Evolutionary conservation across 2,888 invertebrate species (phyloP).

Genomic region (Chorisops tibialis): DNA sequence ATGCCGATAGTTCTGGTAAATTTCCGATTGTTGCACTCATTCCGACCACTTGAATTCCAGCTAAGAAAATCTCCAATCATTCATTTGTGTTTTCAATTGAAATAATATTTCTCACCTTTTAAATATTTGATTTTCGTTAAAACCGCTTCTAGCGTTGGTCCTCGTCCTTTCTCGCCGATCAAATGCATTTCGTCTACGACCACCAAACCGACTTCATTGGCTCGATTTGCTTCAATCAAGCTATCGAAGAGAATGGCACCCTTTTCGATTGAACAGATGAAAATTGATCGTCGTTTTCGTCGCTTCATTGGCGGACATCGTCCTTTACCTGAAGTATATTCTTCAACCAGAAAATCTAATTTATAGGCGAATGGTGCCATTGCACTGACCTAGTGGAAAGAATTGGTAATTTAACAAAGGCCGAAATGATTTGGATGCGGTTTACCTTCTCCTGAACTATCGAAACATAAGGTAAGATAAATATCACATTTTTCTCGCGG

Average conservation of each 20-base stretch:
- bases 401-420: slow-evolving; percentile 8
- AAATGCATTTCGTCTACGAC: slow-evolving; percentile 92
- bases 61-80: slow-evolving; percentile 43
- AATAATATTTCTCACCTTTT: slow-evolving; percentile 55
- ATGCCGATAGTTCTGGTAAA: slow-evolving; percentile 72
- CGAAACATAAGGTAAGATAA: slow-evolving; percentile 91
- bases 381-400: slow-evolving; percentile 44
- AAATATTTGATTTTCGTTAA: slow-evolving; percentile 74
- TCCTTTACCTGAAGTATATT: slow-evolving; percentile 92
- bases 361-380: slow-evolving; percentile 84
- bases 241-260: slow-evolving; percentile 81
- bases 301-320: slow-evolving; percentile 79
- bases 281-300: slow-evolving; percentile 72
- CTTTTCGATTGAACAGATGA: slow-evolving; percentile 93
- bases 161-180: slow-evolving; percentile 82
- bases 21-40: slow-evolving; percentile 98
- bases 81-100: neutral
- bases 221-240: slow-evolving; percentile 71
- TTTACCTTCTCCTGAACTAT: slow-evolving; percentile 94
- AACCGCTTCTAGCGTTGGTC: slow-evolving; percentile 78
- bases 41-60: slow-evolving; percentile 79
- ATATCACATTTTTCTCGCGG: slow-evolving; percentile 75
- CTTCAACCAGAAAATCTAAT: slow-evolving; percentile 86
- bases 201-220: slow-evolving; percentile 74
- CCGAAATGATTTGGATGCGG: neutral